Conservation (phyloP, 2,888 invertebrate species). For the Sphinx pinastri region DNA sequence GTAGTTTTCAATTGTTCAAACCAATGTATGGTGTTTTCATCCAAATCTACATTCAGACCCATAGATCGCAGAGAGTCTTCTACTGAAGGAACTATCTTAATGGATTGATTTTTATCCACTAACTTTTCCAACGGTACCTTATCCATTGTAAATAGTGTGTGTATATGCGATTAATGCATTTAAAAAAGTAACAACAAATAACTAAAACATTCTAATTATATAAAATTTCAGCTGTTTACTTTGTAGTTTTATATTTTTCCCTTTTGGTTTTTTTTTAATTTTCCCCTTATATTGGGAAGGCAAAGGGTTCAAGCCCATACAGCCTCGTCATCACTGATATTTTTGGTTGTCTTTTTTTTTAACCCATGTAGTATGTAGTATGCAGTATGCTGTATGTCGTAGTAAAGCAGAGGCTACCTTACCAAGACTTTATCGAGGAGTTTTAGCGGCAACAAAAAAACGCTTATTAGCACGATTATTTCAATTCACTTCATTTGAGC, state of each 20-base stretch:
- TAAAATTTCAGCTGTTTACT: background rate
- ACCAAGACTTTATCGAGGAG: too few relatives aligned
- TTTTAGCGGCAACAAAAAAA: too few relatives aligned
- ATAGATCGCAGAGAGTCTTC: slow-evolving; percentile 67
- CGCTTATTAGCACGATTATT: too few relatives aligned
- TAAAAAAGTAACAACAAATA: background rate
- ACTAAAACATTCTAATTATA: background rate
- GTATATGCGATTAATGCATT: background rate
- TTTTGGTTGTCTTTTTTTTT: too few relatives aligned
- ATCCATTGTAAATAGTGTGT: slow-evolving; percentile 33
- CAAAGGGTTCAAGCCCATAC: background rate
- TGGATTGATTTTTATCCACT: slow-evolving; percentile 65
- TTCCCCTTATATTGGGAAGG: too few relatives aligned
- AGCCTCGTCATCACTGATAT: too few relatives aligned
- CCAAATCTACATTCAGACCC: slow-evolving; percentile 74
- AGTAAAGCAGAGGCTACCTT: too few relatives aligned
- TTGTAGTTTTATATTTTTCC: background rate
- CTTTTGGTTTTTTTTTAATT: too few relatives aligned
- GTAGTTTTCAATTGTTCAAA: slow-evolving; percentile 69
- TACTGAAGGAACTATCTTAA: slow-evolving; percentile 76
- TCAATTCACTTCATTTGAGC: too few relatives aligned
- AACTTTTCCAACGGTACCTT: slow-evolving; percentile 61
- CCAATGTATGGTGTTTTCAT: slow-evolving; percentile 66
- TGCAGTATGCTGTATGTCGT: too few relatives aligned
- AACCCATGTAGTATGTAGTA: too few relatives aligned